Evolutionary conservation across 2,113 vertebrate species (phyloP), one percentile per base, ranked within the genome.

Genomic region (Solenodon paradoxus): DNA sequence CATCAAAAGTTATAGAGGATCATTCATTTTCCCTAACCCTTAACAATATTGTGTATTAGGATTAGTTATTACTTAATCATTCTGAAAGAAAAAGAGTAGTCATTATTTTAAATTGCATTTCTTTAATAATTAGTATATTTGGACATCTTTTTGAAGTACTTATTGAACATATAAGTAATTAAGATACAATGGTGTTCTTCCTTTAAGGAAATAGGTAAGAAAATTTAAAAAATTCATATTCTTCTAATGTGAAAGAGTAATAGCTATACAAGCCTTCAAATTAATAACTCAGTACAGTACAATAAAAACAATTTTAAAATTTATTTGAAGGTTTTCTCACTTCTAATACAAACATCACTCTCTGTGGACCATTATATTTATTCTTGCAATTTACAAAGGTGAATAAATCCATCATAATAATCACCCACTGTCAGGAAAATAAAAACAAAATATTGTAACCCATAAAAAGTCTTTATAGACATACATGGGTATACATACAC

Each of bases 91-190:
- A 97, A 82, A 91, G 47, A 57, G 35, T 45, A n/a, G 13, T 89
- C 45, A 59, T 7, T 84, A 32, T 66, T 95, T 94, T 84, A 84
- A 93, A 69, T 88, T 63, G 35, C 22, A 91, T 75, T 95, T 92
- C 30, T 55, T 59, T 93, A 26, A 78, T 71, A 77, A 64, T 61
- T 88, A 72, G 47, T 74, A 90, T 90, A 97, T 78, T 17, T 82
- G 72, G 90, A 40, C 20, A 79, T 74, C 10, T 49, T 87, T 77
- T 42, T 63, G 5, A 86, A 83, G 11, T 78, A 11, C 55, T 61
- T 81, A 81, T 51, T 95, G 68, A 12, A 7, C 45, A 89, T 10
- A 69, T 16, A 92, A 91, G 30, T 84, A 63, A 83, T 64, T 64
- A 75, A 85, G 66, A 66, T 47, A 64, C 87, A 92, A 85, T 61